Evolutionary conservation across 2,797 vertebrate species (phyloP).

Genomic region (Eulemur rubriventer): DNA sequence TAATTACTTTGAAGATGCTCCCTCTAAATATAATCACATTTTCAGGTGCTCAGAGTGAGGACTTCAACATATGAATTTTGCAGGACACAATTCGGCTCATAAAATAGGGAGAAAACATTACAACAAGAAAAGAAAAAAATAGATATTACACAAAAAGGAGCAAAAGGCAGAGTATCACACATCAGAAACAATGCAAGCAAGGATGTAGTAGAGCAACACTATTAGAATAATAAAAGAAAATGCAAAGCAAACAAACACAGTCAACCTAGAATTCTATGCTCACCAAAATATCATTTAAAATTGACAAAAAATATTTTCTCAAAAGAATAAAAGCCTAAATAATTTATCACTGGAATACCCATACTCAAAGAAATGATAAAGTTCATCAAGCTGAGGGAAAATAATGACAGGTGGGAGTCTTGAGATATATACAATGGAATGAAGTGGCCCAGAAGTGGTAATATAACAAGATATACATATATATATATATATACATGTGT

Average conservation of each 20-base stretch:
- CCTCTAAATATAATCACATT: not conserved
- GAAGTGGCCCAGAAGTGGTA: not conserved
- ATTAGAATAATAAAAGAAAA: not conserved
- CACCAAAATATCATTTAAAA: not conserved
- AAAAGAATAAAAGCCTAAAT: not conserved
- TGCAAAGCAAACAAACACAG: not conserved
- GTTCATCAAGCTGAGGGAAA: not conserved
- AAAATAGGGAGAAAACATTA: not conserved
- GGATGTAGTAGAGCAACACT: not conserved
- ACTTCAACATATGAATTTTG: not conserved
- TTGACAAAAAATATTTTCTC: not conserved
- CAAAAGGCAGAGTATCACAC: not conserved
- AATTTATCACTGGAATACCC: not conserved
- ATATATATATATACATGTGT: accelerated
- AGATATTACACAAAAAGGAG: not conserved
- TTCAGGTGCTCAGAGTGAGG: not conserved
- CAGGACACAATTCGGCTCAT: not conserved
- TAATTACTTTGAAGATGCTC: not conserved
- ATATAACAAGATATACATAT: not conserved
- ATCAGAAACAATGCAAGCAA: not conserved
- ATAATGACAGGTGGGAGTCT: not conserved
- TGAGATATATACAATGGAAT: not conserved
- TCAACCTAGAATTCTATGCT: not conserved
- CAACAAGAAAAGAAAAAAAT: not conserved
- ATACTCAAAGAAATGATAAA: not conserved